Base-by-base conservation (phyloP, 2,113 vertebrate species). In the Tinamus guttatus region DNA sequence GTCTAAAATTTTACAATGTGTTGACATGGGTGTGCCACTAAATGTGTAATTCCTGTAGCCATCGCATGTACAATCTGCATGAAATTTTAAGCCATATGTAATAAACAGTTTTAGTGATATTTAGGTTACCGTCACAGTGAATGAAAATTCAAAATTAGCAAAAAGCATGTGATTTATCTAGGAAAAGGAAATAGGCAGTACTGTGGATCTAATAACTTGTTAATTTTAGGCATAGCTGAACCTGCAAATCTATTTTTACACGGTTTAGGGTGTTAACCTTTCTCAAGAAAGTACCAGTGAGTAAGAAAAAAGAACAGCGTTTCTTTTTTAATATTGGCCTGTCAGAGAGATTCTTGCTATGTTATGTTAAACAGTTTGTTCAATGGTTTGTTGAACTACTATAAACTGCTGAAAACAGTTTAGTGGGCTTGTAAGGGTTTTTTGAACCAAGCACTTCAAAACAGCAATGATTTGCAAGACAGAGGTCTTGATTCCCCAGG, bases 121-220 rank as follows among this genome's bases (percentile, higher is more conserved):
- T 95, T 96, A 81, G 38, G 11, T 94, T 90, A 90, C 84, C 81
- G 93, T 93, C 96, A 91, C 76, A 81, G 73, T 41, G 96, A 96
- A 94, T 16, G 67, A 96, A 95, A 63, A 93, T 86, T 94, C 78
- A 82, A 90, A 96, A 95, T 84, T 73, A 96, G 59, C 21, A 71
- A 81, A 71, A 90, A 59, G 70, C 62, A 91, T 81, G 93, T 69
- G 14, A 81, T 92, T 94, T 94, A 94, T 94, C 95, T 95, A 97
- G 90, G 22, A 65, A 45, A 94, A 83, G 85, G 95, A 87, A 93
- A 62, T 82, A 90, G 80, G 59, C 49, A 62, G 36, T 34, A 54
- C 54, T 93, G 67, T 94, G 76, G 58, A 92, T 96, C 95, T 95
- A 49, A 49, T 49, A 49, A 49, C 11, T 49, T 19, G 21, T 19